phyloP scores from a whole-genome alignment of 2,888 invertebrate species.

The Mechanitis mazaeus region DNA sequence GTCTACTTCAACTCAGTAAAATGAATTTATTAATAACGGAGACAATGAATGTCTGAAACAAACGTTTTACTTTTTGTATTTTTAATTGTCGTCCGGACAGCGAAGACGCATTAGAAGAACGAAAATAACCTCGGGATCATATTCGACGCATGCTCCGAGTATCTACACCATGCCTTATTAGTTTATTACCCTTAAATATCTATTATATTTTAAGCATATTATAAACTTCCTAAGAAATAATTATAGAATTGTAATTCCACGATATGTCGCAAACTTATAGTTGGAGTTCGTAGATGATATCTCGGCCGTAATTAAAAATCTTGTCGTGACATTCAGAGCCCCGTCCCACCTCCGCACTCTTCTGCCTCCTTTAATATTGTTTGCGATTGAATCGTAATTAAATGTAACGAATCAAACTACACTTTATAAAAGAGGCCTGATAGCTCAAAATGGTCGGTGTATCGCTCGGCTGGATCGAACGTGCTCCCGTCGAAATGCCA shows the following conservation, averaged over 20 bases:
- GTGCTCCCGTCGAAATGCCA: conserved; percentile 77
- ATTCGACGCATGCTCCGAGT: conserved; percentile 51
- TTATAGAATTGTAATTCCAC: conserved; percentile 72
- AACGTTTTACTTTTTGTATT: conserved; percentile 75
- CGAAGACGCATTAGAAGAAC: conserved; percentile 73
- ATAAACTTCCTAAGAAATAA: conserved; percentile 46
- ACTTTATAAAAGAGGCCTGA: conserved; percentile 71
- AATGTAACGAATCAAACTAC: conserved; percentile 72
- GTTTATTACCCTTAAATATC: conserved; percentile 19
- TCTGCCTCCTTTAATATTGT: conserved; percentile 70
- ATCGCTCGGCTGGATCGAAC: conserved; percentile 67
- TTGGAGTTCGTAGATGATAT: conserved; percentile 72
- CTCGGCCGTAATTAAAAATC: conserved; percentile 75
- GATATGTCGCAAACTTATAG: conserved; percentile 59
- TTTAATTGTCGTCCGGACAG: conserved; percentile 75
- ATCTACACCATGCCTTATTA: conserved; percentile 20
- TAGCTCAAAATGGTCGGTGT: conserved; percentile 68
- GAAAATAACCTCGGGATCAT: conserved; percentile 73
- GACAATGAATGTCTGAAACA: conserved; percentile 77
- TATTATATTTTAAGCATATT: conserved; percentile 39
- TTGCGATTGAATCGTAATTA: conserved; percentile 76
- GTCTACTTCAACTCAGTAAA: conserved; percentile 74
- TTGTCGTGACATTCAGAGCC: conserved; percentile 76
- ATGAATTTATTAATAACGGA: conserved; percentile 77
- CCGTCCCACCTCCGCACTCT: conserved; percentile 70